These are phyloP conservation scores for Luscinia megarhynchos DNA, from an alignment of 2,797 vertebrate species.

Conservation along the genomic window DNA sequence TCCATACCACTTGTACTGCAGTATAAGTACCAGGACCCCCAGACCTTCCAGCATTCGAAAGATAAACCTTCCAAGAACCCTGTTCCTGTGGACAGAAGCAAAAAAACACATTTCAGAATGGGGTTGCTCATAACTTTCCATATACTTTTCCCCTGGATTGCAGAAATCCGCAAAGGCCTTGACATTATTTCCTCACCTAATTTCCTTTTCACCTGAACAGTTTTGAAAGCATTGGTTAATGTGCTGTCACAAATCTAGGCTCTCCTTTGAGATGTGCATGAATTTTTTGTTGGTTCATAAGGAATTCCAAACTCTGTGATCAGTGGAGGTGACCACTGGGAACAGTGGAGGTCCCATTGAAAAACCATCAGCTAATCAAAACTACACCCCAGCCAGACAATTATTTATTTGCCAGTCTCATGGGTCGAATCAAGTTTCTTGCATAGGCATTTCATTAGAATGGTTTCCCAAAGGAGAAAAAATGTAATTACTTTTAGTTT, in stretches of 20 bases:
- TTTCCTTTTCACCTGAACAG: not conserved
- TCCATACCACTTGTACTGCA: not conserved
- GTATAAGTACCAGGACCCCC: not conserved
- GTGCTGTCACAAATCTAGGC: not conserved
- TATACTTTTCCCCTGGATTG: not conserved
- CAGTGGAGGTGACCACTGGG: not conserved
- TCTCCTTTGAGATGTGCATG: not conserved
- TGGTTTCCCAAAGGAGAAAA: not conserved
- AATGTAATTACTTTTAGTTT: not conserved
- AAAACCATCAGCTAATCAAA: not conserved
- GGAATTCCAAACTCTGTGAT: not conserved
- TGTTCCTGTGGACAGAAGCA: not conserved
- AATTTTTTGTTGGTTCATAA: not conserved
- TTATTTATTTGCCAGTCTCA: not conserved
- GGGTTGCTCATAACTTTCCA: not conserved
- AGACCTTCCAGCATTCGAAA: not conserved
- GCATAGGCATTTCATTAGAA: not conserved
- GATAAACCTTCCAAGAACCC: not conserved
- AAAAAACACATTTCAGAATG: not conserved
- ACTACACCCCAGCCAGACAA: not conserved
- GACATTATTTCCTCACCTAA: not conserved
- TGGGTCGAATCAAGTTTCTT: not conserved
- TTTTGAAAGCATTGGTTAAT: not conserved
- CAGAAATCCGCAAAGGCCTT: not conserved
- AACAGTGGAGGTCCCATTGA: rapidly evolving